Evolutionary conservation across 1,140 invertebrate species (phyloP).

Genomic region (Amyelois transitella): DNA sequence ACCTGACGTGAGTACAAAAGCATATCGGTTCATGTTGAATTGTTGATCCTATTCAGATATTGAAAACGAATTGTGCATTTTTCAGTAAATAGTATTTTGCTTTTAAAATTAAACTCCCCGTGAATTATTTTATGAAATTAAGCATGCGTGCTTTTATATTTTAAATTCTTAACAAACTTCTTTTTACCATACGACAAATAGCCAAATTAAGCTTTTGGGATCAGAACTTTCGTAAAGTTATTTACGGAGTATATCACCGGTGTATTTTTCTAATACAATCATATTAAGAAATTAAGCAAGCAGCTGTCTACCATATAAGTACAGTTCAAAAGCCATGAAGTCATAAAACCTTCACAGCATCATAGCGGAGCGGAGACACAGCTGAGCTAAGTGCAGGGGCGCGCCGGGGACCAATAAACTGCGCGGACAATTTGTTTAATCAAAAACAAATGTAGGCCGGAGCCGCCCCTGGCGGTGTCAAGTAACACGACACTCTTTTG

Average conservation of each 20-base stretch:
- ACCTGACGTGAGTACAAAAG: constrained; percentile 38
- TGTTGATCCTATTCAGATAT: background rate
- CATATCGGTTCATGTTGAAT: background rate
- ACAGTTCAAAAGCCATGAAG: background rate
- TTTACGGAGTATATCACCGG: too few species aligned
- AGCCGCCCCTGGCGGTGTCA: constrained; percentile 4
- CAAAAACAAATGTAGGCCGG: constrained; percentile 63
- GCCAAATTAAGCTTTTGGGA: too few species aligned
- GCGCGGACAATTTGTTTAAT: constrained; percentile 70
- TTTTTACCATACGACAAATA: too few species aligned
- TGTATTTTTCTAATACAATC: background rate
- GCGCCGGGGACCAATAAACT: constrained; percentile 58
- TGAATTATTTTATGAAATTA: too few species aligned
- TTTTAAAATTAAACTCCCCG: too few species aligned
- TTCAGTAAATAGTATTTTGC: background rate
- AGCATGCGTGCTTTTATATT: too few species aligned
- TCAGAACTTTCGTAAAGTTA: too few species aligned
- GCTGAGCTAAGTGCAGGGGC: constrained; percentile 36
- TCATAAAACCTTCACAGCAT: background rate
- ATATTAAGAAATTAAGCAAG: background rate
- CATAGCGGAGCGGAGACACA: constrained; percentile 15
- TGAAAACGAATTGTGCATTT: background rate
- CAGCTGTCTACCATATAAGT: background rate
- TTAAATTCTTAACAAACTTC: too few species aligned
- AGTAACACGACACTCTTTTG: constrained; percentile 51